Percentiles rank a stretch among this genome's conserved stretches.
phyloP scores from a whole-genome alignment of 2,797 vertebrate species.

The Sciaenops ocellatus region DNA sequence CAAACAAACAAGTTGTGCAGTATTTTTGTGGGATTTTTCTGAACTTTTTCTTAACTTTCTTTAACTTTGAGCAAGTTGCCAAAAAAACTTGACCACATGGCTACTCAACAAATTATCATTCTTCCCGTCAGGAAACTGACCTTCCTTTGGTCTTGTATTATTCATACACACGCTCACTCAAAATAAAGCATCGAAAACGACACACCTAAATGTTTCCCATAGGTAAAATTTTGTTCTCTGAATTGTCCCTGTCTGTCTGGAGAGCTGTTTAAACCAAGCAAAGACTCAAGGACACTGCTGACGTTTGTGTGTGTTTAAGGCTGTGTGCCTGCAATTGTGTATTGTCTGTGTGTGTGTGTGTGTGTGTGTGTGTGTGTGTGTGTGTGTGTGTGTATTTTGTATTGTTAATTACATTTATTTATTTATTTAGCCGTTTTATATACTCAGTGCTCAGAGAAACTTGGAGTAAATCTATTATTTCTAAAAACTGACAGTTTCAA shows the following conservation, averaged over 20 bases:
- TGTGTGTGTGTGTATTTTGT: not conserved
- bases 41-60: not conserved
- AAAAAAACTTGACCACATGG: not conserved
- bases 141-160: constrained; percentile 20
- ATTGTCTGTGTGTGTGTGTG: not conserved
- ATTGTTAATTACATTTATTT: not conserved
- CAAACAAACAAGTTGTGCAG: not conserved
- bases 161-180: constrained; percentile 3
- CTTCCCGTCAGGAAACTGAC: constrained; percentile 11
- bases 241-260: constrained; percentile 20
- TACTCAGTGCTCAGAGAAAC: too few relatives aligned
- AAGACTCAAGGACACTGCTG: constrained; percentile 36
- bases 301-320: constrained; percentile 11
- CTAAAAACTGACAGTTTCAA: not conserved
- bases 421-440: not conserved
- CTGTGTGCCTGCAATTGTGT: not conserved
- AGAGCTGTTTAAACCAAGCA: constrained; percentile 4
- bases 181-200: not conserved
- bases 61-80: not conserved
- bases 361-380: not conserved
- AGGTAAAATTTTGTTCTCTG: constrained; percentile 41
- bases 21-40: not conserved
- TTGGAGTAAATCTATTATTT: not conserved
- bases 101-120: not conserved
- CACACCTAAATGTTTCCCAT: constrained; percentile 30